Evolutionary conservation across 2,888 invertebrate species (phyloP), one percentile per base, ranked within the genome.

Genomic region (Parnassius smintheus): DNA sequence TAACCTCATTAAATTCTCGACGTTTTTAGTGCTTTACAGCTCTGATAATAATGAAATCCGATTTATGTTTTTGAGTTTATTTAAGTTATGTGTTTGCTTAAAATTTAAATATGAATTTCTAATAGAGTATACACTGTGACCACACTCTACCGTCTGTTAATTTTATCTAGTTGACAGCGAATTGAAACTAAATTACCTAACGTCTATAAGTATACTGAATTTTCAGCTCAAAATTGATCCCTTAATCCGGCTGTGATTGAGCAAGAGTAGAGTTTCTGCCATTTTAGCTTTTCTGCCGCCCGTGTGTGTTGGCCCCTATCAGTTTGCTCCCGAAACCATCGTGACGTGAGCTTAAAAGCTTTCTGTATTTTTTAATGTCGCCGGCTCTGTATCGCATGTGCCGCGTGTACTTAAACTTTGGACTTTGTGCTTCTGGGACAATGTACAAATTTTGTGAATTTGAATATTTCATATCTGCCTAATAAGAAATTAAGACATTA

Each of bases 331-430:
- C 68, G 71, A 75, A 71, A 75, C 51, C 70, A 66, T 75, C 62
- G 73, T 76, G 82, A 80, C 80, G 77, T 68, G 69, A 70, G 83
- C 82, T 82, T 85, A 84, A 86, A 85, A 84, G 83, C 81, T 81
- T 83, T 81, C 64, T 56, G 68, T 65, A 73, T 80, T 85, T 83
- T 83, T 81, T 77, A 78, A 75, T 77, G 74, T 75, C 73, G 65
- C 69, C 65, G 66, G 69, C 70, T 71, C 66, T 69, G 66, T 57
- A 22, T 63, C 51, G 48, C 51, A 51, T 35, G n/a, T 50, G 65
- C 25, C 49, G 51, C 52, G 45, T 66, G 68, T 56, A 60, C 65
- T 9, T n/a, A 63, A 66, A 69, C 73, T 74, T n/a, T 57, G 54
- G 65, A 72, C 60, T 66, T 65, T 58, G 56, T 48, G 44, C 44